Conservation (phyloP, 2,113 vertebrate genomes). For the Megaleporinus macrocephalus region DNA sequence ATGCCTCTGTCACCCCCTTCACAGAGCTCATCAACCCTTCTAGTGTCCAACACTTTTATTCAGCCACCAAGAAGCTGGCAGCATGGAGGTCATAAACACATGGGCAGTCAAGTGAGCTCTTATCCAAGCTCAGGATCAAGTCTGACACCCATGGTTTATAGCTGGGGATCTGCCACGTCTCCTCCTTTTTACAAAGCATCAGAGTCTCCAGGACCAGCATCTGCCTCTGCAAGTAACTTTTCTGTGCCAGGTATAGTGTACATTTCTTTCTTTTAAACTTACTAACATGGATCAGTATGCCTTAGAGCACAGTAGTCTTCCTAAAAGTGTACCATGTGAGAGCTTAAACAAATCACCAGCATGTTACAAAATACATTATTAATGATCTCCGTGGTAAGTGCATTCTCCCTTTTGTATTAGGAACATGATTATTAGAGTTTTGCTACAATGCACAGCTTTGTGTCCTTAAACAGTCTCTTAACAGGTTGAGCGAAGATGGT, state of each 20-base stretch:
- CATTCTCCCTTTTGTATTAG: too few species aligned
- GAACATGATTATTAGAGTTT: too few species aligned
- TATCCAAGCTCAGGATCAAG: slow-evolving; percentile 46
- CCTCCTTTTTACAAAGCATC: slow-evolving; percentile 76
- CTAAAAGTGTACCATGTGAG: too few species aligned
- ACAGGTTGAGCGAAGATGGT: too few species aligned
- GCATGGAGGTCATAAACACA: slow-evolving; percentile 70
- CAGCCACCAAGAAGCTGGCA: slow-evolving; percentile 79
- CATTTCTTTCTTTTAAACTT: not conserved
- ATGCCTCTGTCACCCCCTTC: slow-evolving; percentile 60
- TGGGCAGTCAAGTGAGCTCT: slow-evolving; percentile 75
- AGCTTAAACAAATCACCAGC: too few species aligned
- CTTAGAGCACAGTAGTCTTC: too few species aligned
- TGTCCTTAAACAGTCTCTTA: too few species aligned
- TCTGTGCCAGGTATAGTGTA: slow-evolving; percentile 62
- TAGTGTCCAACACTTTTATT: slow-evolving; percentile 77
- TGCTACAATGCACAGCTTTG: too few species aligned
- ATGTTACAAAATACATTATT: too few species aligned
- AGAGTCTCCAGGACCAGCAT: slow-evolving; percentile 73
- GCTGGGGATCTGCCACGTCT: slow-evolving; percentile 70
- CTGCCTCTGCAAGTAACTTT: slow-evolving; percentile 63
- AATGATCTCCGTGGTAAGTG: too few species aligned
- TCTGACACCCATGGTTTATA: slow-evolving; percentile 72
- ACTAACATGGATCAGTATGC: too few species aligned
- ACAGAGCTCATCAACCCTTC: slow-evolving; percentile 76